phyloP scores from a whole-genome alignment of 2,113 vertebrate genomes.

The Illadopsis cleaveri region DNA sequence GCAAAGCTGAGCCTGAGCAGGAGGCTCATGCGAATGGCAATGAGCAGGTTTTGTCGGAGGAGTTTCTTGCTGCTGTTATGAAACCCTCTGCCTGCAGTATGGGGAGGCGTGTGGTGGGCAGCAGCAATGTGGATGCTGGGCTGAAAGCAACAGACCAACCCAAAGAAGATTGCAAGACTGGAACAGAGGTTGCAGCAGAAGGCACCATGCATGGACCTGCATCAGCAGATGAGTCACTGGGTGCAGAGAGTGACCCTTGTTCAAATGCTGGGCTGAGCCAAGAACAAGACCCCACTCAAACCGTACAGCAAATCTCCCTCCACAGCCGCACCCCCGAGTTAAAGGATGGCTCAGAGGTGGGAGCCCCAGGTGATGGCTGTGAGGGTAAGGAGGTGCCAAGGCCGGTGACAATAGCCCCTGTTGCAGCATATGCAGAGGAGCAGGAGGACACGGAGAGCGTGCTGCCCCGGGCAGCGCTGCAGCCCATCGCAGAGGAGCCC shows the following conservation, averaged over 20 bases:
- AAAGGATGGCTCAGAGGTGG: neutral
- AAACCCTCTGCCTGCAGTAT: neutral
- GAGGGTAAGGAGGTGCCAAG: neutral
- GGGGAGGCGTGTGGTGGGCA: neutral
- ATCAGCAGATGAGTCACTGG: neutral
- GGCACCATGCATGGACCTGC: neutral
- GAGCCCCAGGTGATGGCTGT: neutral
- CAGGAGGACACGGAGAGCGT: neutral
- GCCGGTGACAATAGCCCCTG: neutral
- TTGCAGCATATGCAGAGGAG: neutral
- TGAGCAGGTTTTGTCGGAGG: neutral
- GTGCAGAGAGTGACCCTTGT: neutral
- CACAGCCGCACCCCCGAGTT: neutral
- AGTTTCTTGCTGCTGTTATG: neutral
- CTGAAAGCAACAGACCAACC: neutral
- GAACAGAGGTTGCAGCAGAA: neutral
- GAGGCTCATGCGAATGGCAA: neutral
- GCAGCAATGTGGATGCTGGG: neutral
- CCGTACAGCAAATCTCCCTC: neutral
- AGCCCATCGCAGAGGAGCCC: constrained; percentile 48
- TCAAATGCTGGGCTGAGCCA: neutral
- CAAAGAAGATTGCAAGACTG: neutral
- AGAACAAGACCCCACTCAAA: neutral
- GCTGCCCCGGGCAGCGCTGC: neutral
- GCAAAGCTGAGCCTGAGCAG: neutral